A percentile compares a stretch with the other conserved stretches of the same genome.
phyloP scores from a whole-genome alignment of 2,113 vertebrate species.

The Corapipo altera region DNA sequence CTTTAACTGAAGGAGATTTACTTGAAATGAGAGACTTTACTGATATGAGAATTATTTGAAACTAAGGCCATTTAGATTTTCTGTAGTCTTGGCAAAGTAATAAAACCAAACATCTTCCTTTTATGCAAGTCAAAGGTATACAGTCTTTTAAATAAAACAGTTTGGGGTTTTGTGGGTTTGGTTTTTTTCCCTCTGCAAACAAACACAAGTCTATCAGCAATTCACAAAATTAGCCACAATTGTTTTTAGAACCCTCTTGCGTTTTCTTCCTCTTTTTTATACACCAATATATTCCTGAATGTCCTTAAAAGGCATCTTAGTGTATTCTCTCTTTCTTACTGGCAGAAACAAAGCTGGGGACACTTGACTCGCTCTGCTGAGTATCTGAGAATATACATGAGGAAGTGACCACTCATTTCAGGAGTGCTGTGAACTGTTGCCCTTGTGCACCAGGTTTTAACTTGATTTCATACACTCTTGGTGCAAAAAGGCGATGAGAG shows the following conservation, averaged over 20 bases:
- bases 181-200: background rate
- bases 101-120: background rate
- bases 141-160: background rate
- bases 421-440: background rate
- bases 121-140: background rate
- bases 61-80: background rate
- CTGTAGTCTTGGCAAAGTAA: background rate
- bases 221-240: background rate
- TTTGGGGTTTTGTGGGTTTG: background rate
- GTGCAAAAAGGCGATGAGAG: background rate
- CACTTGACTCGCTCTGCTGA: background rate
- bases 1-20: background rate
- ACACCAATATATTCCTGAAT: background rate
- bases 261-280: background rate
- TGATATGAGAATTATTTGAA: background rate
- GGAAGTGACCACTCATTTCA: background rate
- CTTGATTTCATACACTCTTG: background rate
- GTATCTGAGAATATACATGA: background rate
- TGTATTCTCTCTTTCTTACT: slow-evolving; percentile 9
- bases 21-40: background rate
- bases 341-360: background rate
- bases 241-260: background rate
- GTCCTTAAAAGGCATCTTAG: slow-evolving; percentile 47
- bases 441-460: background rate
- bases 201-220: background rate